Conservation (phyloP, 2,888 invertebrate genomes). For the Eremobia ochroleuca region DNA sequence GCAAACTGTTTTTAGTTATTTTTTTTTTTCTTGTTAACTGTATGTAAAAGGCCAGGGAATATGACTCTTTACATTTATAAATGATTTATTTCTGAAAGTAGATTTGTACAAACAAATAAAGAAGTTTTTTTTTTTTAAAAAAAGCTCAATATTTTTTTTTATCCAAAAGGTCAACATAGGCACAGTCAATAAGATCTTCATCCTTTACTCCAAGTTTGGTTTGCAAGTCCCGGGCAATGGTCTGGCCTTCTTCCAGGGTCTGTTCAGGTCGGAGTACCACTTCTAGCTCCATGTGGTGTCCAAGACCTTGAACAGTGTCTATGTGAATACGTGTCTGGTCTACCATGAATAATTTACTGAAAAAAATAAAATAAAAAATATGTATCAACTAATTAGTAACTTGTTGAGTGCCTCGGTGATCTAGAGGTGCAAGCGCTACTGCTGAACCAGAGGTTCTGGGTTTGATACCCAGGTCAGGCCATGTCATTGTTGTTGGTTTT, state of each 20-base stretch:
- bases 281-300: conserved; percentile 96
- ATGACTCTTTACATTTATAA: too few relatives aligned
- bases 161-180: conserved; percentile 94
- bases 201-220: conserved; percentile 91
- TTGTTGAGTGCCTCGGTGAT: not conserved
- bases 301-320: conserved; percentile 95
- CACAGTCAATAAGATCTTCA: conserved; percentile 93
- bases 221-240: conserved; percentile 93
- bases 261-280: conserved; percentile 93
- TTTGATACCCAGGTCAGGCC: not conserved
- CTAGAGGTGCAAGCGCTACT: too few relatives aligned
- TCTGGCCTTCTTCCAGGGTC: conserved; percentile 92
- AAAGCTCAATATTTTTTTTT: conserved; percentile 61
- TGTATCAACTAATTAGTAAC: not conserved
- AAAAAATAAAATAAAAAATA: conserved; percentile 48
- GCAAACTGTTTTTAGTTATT: too few relatives aligned
- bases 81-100: too few relatives aligned
- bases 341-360: conserved; percentile 94
- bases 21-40: too few relatives aligned
- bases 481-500: not conserved
- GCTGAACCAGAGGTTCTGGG: not conserved
- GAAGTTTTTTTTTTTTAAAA: too few relatives aligned
- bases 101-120: too few relatives aligned
- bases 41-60: too few relatives aligned
- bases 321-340: conserved; percentile 97